phyloP scores from a whole-genome alignment of 2,797 vertebrate genomes.

The Novumbra hubbsi region DNA sequence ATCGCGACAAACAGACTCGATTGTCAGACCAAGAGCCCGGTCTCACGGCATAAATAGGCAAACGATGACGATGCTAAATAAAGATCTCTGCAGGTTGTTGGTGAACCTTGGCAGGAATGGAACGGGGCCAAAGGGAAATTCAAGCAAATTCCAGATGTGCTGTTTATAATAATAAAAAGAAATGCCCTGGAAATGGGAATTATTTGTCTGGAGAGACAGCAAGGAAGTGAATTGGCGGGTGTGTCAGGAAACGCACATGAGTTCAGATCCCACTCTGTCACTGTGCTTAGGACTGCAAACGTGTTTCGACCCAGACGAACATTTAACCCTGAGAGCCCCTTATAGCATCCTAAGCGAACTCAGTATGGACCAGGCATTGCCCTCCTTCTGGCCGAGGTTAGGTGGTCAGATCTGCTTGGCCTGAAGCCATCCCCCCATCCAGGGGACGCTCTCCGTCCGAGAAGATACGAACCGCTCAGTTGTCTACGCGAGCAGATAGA shows the following conservation, averaged over 20 bases:
- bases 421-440: not conserved
- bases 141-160: no score
- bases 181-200: no score
- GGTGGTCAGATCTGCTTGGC: not conserved
- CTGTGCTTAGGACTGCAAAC: not conserved
- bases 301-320: not conserved
- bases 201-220: not conserved
- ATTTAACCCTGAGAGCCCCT: not conserved
- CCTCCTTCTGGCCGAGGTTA: not conserved
- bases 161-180: no score
- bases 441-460: not conserved
- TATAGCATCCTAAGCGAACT: not conserved
- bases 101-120: not conserved
- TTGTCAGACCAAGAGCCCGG: constrained; percentile 6
- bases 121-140: not conserved
- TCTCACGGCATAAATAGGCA: not conserved
- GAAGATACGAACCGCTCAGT: constrained; percentile 6
- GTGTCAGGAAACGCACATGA: not conserved
- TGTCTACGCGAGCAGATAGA: constrained; percentile 42
- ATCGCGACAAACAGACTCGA: constrained; percentile 14
- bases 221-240: not conserved
- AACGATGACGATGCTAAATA: not conserved
- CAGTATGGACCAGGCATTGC: not conserved
- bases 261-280: not conserved
- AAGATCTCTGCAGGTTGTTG: not conserved